These are phyloP conservation scores for Carassius carassius DNA, from an alignment of 2,113 vertebrate genomes.

Conservation along the genomic window DNA sequence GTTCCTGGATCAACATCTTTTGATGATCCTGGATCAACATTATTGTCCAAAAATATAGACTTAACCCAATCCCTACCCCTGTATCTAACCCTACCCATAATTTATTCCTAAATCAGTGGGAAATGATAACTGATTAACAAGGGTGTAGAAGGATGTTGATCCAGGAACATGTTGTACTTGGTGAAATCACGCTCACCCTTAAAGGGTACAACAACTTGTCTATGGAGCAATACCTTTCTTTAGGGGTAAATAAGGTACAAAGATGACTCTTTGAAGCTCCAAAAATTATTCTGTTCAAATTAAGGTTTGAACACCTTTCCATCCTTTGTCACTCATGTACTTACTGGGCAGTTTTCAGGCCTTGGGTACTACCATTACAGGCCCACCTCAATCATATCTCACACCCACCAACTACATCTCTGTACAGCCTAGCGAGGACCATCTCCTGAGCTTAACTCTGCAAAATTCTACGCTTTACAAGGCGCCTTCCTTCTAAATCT, in stretches of 20 bases:
- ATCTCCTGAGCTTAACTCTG: conserved; percentile 50
- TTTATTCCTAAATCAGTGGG: no score
- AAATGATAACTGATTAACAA: no score
- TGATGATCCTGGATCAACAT: no score
- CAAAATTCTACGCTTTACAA: conserved; percentile 57
- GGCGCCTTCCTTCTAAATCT: conserved; percentile 51
- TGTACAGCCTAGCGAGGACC: conserved; percentile 41
- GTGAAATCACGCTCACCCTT: no score
- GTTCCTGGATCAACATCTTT: no score
- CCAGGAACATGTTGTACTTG: no score
- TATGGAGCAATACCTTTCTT: not conserved
- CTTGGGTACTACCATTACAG: conserved; percentile 1
- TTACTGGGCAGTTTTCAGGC: not conserved
- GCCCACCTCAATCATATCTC: conserved; percentile 15
- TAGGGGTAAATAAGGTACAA: not conserved
- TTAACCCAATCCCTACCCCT: no score
- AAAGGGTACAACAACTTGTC: no score
- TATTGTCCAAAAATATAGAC: no score
- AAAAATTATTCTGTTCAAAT: not conserved
- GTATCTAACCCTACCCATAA: no score
- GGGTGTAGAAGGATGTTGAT: no score
- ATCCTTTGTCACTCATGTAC: not conserved
- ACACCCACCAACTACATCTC: conserved; percentile 31
- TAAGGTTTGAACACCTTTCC: not conserved
- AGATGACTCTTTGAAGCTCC: not conserved